These are phyloP conservation scores for Ellobium chinense DNA, from an alignment of 2,888 invertebrate species.

Conservation along the genomic window DNA sequence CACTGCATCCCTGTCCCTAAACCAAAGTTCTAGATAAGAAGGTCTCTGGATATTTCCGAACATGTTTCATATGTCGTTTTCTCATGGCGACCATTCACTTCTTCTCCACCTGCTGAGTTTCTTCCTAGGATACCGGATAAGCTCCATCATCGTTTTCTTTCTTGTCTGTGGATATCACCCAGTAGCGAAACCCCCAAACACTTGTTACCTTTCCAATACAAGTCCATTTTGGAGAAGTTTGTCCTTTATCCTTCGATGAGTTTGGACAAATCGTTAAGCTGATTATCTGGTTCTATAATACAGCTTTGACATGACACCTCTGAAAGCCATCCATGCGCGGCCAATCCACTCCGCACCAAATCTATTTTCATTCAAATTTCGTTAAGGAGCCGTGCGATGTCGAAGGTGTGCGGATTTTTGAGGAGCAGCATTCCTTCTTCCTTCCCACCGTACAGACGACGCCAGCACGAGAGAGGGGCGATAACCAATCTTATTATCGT, in stretches of 20 bases:
- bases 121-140: no score
- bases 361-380: conserved; percentile 34
- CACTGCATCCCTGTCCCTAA: no score
- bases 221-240: conserved; percentile 1
- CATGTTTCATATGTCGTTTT: no score
- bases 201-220: no score
- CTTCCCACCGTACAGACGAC: neutral
- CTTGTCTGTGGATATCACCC: no score
- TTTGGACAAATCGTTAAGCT: conserved; percentile 2
- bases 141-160: no score
- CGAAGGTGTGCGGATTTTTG: neutral
- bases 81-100: no score
- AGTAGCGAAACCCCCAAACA: no score
- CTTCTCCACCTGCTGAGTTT: no score
- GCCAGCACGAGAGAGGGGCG: neutral
- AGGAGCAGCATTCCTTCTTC: neutral
- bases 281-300: conserved; percentile 25
- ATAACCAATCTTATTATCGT: conserved; percentile 35
- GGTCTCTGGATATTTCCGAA: no score
- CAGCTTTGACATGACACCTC: conserved; percentile 30
- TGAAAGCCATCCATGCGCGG: neutral
- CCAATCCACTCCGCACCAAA: conserved; percentile 30
- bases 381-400: neutral
- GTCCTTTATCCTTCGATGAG: conserved; percentile 26
- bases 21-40: no score